A percentile compares a stretch with the other conserved stretches of the same genome.
Conservation (phyloP, 2,888 invertebrate genomes). For the Disparrhopalites patrizii region DNA sequence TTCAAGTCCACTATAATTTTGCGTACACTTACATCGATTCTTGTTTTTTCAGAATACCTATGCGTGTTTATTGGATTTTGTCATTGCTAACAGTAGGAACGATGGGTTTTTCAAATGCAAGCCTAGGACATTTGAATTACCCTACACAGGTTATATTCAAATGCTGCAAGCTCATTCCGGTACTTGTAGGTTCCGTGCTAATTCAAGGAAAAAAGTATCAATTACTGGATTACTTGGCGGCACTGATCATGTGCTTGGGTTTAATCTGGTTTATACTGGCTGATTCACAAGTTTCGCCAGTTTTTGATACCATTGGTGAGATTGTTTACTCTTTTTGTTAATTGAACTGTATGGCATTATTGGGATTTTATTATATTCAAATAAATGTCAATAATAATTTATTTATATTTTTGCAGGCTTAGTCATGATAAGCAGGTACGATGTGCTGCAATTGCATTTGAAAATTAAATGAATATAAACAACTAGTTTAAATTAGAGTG, state of each 20-base stretch:
- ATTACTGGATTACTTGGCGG: conserved; percentile 76
- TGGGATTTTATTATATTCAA: background rate
- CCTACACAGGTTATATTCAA: conserved; percentile 93
- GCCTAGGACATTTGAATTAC: conserved; percentile 90
- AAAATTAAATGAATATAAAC: background rate
- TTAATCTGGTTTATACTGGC: conserved; percentile 87
- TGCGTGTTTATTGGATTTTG: conserved; percentile 72
- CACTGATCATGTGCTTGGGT: conserved; percentile 80
- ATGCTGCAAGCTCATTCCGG: conserved; percentile 94
- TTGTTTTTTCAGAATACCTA: conserved; percentile 67
- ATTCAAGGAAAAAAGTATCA: conserved; percentile 86
- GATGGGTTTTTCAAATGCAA: conserved; percentile 93
- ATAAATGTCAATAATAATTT: background rate
- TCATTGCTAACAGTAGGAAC: conserved; percentile 87
- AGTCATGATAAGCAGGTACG: conserved; percentile 51
- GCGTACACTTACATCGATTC: background rate
- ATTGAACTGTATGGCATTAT: background rate
- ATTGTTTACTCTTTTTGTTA: background rate
- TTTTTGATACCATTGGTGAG: conserved; percentile 58
- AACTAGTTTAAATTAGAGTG: background rate
- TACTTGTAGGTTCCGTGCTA: conserved; percentile 86
- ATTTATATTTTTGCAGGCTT: conserved; percentile 51
- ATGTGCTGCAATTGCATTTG: background rate
- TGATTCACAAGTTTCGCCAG: conserved; percentile 61
- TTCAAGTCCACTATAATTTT: no score